Conservation (phyloP, 2,888 invertebrate species). For the Agriopis marginaria region DNA sequence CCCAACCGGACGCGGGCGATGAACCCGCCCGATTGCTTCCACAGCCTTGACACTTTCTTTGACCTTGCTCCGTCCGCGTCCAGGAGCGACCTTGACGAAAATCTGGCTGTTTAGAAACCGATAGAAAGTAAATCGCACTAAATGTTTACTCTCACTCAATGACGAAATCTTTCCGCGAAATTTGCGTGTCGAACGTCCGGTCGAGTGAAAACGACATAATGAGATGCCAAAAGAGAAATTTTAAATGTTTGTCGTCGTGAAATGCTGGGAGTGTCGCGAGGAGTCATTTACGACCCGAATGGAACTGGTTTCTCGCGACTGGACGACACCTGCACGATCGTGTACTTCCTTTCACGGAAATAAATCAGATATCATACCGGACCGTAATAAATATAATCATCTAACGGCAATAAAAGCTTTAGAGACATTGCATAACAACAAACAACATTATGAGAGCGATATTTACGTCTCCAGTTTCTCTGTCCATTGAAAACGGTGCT, state of each 20-base stretch:
- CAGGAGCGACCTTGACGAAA: conserved; percentile 75
- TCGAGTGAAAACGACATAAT: conserved; percentile 83
- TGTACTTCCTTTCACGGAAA: conserved; percentile 61
- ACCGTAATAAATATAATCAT: conserved; percentile 12
- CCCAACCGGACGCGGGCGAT: conserved; percentile 76
- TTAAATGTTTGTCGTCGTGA: conserved; percentile 81
- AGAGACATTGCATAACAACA: conserved; percentile 29
- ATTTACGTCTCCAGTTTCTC: conserved; percentile 27
- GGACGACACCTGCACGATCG: conserved; percentile 53
- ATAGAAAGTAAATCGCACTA: conserved; percentile 78
- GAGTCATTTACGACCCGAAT: conserved; percentile 79
- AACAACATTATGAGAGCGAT: conserved; percentile 17
- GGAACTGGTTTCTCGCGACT: conserved; percentile 76
- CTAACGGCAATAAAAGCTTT: conserved; percentile 31
- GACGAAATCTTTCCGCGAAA: conserved; percentile 72
- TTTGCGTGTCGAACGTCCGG: conserved; percentile 73
- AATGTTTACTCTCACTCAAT: conserved; percentile 80
- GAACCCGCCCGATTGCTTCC: conserved; percentile 83
- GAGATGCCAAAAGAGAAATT: conserved; percentile 86
- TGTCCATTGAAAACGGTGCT: conserved; percentile 23
- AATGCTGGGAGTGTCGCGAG: conserved; percentile 80
- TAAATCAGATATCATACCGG: conserved; percentile 37
- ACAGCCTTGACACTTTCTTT: conserved; percentile 86
- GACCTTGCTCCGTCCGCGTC: conserved; percentile 70
- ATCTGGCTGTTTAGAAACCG: conserved; percentile 53